phyloP scores from a whole-genome alignment of 2,888 invertebrate species.

The Andrena dorsata region DNA sequence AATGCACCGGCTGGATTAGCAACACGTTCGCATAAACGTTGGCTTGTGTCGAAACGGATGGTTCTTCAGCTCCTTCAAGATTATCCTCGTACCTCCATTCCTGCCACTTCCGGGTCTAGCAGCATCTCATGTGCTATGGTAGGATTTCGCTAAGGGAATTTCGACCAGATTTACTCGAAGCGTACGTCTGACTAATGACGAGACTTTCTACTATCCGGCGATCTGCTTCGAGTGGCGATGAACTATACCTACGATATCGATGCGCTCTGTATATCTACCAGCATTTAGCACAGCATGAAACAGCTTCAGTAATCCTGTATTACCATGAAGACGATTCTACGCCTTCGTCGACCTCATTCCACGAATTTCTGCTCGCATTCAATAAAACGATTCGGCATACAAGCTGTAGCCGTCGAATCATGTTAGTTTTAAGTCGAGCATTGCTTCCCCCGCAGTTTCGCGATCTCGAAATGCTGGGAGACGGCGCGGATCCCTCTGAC shows the following conservation, averaged over 20 bases:
- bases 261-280: not conserved
- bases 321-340: not conserved
- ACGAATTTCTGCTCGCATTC: not conserved
- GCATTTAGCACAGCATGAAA: not conserved
- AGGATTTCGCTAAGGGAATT: constrained; percentile 9
- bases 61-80: constrained; percentile 34
- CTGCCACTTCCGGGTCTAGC: constrained; percentile 29
- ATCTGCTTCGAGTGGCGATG: not conserved
- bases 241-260: not conserved
- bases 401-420: not conserved
- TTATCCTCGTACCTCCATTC: constrained; percentile 41
- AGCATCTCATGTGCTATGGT: constrained; percentile 3
- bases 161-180: not conserved
- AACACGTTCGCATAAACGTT: constrained; percentile 49
- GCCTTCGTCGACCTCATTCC: not conserved
- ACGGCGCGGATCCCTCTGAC: too few relatives aligned
- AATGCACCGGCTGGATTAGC: constrained; percentile 53
- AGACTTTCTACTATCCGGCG: constrained; percentile 10
- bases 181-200: not conserved
- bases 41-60: constrained; percentile 30
- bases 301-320: not conserved
- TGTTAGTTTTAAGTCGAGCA: too few relatives aligned
- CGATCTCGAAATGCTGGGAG: too few relatives aligned
- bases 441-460: too few relatives aligned
- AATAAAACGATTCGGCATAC: constrained; percentile 10